Evolutionary conservation across 2,113 vertebrate genomes (phyloP), one percentile per base, ranked within the genome.

Genomic region (Cyprinodon variegatus): DNA sequence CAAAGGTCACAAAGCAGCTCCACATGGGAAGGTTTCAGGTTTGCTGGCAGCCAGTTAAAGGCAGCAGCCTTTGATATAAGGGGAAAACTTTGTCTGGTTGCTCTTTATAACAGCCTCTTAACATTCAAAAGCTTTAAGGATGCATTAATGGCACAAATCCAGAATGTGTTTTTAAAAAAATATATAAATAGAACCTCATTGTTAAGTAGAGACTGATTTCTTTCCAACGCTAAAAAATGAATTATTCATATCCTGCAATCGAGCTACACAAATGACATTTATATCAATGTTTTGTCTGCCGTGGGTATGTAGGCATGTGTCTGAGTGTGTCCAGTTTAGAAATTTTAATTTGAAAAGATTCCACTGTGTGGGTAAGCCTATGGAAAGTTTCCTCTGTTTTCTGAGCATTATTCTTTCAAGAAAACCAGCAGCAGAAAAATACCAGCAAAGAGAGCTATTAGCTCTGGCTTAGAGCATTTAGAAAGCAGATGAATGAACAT

Each of bases 381-480:
- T n/a, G 76, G 74, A 68, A 61, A 63, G 71, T 68, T 69, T 72
- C 74, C 67, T 59, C 74, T 29, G 57, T 81, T 61, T 72, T 72
- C 64, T 40, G 7, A 77, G 68, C 67, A 46, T n/a, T 65, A 82
- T 84, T 82, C 67, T 48, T 64, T 48, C 70, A 61, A 74, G 59
- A 79, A 57, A 87, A 43, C 59, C 43, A 40, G 61, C 68, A 72
- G 70, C 78, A 43, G 77, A 81, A 81, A 50, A 74, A 53, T 61
- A 65, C 69, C 81, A 65, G 76, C 85, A 81, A 88, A 87, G 37
- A 64, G 41, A 68, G 65, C 60, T 68, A 74, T 85, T 81, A 79
- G 84, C 70, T 71, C 80, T 72, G 74, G 79, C 72, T 79, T 73
- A 62, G 66, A 81, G 76, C 77, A 86, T 88, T 89, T 90, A 89